Evolutionary conservation across 2,888 invertebrate species (phyloP).

Genomic region (Agonopterix subpropinquella): DNA sequence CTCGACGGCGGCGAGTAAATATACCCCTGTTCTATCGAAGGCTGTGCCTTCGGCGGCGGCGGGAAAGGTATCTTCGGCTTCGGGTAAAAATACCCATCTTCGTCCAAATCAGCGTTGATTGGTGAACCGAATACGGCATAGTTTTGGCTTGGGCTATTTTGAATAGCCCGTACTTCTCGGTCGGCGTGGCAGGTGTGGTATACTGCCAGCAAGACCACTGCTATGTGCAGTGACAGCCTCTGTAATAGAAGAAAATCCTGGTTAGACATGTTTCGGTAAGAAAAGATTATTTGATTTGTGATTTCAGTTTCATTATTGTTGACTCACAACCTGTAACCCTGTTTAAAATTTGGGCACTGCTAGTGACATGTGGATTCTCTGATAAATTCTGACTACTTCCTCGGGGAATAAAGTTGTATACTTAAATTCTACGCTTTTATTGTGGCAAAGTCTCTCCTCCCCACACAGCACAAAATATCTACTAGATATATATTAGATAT

Average conservation of each 20-base stretch:
- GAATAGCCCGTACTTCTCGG: slow-evolving; percentile 46
- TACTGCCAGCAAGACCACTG: slow-evolving; percentile 61
- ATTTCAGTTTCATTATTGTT: too few relatives aligned
- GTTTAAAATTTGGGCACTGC: too few relatives aligned
- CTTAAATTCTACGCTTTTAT: too few relatives aligned
- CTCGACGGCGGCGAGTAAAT: slow-evolving; percentile 13
- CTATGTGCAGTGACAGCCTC: slow-evolving; percentile 68
- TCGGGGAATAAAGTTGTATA: too few relatives aligned
- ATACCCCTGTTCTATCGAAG: slow-evolving; percentile 13
- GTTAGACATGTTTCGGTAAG: neutral
- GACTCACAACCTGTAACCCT: too few relatives aligned
- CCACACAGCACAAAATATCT: too few relatives aligned
- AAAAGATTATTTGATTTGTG: neutral
- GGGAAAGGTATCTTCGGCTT: slow-evolving; percentile 62
- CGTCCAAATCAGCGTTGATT: slow-evolving; percentile 51
- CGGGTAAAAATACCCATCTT: slow-evolving; percentile 69
- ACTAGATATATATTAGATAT: too few relatives aligned
- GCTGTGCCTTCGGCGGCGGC: slow-evolving; percentile 33
- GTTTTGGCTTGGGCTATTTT: slow-evolving; percentile 48
- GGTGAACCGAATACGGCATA: slow-evolving; percentile 57
- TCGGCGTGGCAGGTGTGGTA: slow-evolving; percentile 54
- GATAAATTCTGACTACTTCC: too few relatives aligned
- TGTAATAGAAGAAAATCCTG: slow-evolving; percentile 32
- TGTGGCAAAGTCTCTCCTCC: too few relatives aligned
- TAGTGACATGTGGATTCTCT: too few relatives aligned